Percentiles rank a stretch among this genome's conserved stretches.
These are phyloP conservation scores for Etheostoma nigrum DNA, from an alignment of 2,797 vertebrate genomes.

Conservation along the genomic window DNA sequence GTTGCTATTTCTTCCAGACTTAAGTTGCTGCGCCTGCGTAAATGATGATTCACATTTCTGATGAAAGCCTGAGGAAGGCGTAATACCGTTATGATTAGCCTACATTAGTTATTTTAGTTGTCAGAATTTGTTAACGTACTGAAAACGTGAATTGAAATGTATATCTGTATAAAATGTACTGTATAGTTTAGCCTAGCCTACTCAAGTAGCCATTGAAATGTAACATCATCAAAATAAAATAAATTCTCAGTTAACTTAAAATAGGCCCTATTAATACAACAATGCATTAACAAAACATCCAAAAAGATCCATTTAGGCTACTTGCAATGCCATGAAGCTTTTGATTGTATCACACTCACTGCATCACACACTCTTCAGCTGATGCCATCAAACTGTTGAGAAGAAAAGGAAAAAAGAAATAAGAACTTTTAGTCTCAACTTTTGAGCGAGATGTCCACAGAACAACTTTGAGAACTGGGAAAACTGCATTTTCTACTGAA, in stretches of 20 bases:
- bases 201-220: neutral
- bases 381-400: neutral
- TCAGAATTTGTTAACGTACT: no score
- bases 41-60: conserved; percentile 54
- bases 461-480: neutral
- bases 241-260: neutral
- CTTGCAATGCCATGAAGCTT: neutral
- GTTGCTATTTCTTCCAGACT: neutral
- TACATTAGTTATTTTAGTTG: neutral
- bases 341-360: neutral
- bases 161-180: no score
- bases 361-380: neutral
- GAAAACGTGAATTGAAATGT: neutral
- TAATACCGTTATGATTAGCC: conserved; percentile 47
- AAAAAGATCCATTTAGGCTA: neutral
- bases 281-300: neutral
- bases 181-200: neutral
- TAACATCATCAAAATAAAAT: neutral
- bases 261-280: no score
- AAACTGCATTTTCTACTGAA: neutral
- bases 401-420: neutral
- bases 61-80: conserved; percentile 12
- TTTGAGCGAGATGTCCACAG: neutral
- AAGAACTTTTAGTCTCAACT: neutral
- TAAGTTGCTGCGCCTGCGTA: conserved; percentile 72